phyloP scores from a whole-genome alignment of 2,888 invertebrate genomes.

The Drosophila percnosoma region DNA sequence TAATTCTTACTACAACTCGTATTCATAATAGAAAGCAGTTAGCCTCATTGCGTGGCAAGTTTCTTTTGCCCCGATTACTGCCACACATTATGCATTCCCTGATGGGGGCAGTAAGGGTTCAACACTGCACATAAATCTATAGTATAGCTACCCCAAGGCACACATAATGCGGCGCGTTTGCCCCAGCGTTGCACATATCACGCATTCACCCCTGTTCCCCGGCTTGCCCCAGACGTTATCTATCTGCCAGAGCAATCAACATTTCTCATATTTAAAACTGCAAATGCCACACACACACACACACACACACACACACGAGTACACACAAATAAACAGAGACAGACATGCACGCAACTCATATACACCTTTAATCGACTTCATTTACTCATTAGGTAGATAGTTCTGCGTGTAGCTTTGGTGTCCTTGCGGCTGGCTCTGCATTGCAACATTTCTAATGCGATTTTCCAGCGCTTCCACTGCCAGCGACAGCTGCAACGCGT shows the following conservation, averaged over 20 bases:
- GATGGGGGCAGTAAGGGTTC: constrained; percentile 3
- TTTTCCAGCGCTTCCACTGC: constrained; percentile 47
- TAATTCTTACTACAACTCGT: constrained; percentile 29
- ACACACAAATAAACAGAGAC: not conserved
- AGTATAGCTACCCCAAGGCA: constrained; percentile 31
- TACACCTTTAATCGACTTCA: constrained; percentile 80
- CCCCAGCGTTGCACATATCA: constrained; percentile 40
- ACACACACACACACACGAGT: constrained; percentile 9
- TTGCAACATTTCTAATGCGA: constrained; percentile 70
- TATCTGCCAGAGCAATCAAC: constrained; percentile 62
- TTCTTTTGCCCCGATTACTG: constrained; percentile 46
- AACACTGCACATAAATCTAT: constrained; percentile 38
- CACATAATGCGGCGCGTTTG: constrained; percentile 11
- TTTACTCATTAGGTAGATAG: constrained; percentile 78
- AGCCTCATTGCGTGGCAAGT: constrained; percentile 50
- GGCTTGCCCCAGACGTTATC: constrained; percentile 16
- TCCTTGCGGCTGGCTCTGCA: constrained; percentile 48
- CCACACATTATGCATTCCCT: constrained; percentile 57
- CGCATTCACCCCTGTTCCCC: constrained; percentile 24
- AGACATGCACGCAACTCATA: constrained; percentile 28
- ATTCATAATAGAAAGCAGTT: constrained; percentile 44
- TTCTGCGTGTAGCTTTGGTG: constrained; percentile 51
- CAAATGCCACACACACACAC: constrained; percentile 27
- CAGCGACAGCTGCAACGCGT: constrained; percentile 70
- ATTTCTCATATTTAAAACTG: constrained; percentile 68